Conservation (phyloP, 2,888 invertebrate genomes). For the Caenorhabditis panamensis region DNA sequence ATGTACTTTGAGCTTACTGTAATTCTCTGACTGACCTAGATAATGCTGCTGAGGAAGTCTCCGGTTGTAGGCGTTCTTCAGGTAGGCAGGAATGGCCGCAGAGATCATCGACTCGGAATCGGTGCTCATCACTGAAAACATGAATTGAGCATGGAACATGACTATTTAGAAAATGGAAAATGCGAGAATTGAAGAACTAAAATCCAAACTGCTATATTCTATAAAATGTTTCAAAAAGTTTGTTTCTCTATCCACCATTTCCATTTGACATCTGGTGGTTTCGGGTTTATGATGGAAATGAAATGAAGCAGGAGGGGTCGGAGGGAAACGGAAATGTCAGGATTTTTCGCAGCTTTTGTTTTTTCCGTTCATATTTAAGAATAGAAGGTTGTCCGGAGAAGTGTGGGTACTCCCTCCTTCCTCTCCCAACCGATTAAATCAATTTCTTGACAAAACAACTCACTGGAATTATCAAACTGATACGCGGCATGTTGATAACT, state of each 20-base stretch:
- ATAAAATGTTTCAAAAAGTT: too few relatives aligned
- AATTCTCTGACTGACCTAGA: conserved; percentile 41
- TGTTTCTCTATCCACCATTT: neutral
- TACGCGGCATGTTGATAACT: conserved; percentile 68
- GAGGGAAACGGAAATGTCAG: neutral
- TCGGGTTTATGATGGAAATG: conserved; percentile 32
- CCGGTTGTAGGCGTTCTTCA: conserved; percentile 64
- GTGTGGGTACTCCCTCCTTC: too few relatives aligned
- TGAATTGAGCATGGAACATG: neutral
- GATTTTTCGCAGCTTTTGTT: conserved; percentile 23
- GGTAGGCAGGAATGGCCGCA: conserved; percentile 61
- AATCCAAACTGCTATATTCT: too few relatives aligned
- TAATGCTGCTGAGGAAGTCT: conserved; percentile 60
- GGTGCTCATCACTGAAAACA: conserved; percentile 72
- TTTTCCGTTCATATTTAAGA: too few relatives aligned
- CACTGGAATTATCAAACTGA: conserved; percentile 70
- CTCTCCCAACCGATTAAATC: too few relatives aligned
- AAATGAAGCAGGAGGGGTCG: too few relatives aligned
- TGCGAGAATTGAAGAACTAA: conserved; percentile 16
- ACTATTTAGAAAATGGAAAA: conserved; percentile 21
- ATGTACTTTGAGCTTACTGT: neutral
- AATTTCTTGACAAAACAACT: too few relatives aligned
- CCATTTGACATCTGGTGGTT: conserved; percentile 36
- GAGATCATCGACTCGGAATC: conserved; percentile 74
- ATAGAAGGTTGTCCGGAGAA: too few relatives aligned